Conservation (phyloP, 2,113 vertebrate genomes). For the Rostratula benghalensis region DNA sequence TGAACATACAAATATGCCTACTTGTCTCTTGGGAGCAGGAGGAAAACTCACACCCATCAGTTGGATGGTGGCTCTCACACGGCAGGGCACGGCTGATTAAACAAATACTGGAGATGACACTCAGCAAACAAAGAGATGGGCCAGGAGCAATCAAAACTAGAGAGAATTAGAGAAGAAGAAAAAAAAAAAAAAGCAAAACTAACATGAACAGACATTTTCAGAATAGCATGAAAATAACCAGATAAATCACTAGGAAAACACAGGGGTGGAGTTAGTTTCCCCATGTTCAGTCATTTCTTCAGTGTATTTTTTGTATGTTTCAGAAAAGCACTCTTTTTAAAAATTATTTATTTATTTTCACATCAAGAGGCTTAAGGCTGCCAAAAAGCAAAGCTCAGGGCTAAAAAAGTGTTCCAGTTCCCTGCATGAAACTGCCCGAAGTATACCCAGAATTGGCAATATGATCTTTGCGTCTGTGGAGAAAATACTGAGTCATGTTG, state of each 20-base stretch:
- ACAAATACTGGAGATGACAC: background rate
- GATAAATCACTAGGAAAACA: background rate
- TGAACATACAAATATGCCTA: background rate
- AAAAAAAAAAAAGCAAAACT: background rate
- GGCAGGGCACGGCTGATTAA: background rate
- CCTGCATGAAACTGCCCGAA: slow-evolving; percentile 63
- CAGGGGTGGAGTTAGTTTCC: background rate
- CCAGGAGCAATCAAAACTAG: background rate
- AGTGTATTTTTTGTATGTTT: background rate
- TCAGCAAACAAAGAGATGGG: background rate
- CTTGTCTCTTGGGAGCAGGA: background rate
- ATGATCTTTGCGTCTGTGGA: slow-evolving; percentile 70
- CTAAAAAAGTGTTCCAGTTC: slow-evolving; percentile 40
- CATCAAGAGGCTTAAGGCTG: background rate
- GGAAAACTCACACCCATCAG: background rate
- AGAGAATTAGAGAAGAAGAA: background rate
- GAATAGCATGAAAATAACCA: background rate
- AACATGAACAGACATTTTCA: background rate
- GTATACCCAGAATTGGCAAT: slow-evolving; percentile 69
- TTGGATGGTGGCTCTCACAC: background rate
- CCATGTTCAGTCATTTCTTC: background rate
- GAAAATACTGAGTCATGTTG: slow-evolving; percentile 81
- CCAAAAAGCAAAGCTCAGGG: slow-evolving; percentile 46
- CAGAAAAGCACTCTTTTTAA: background rate
- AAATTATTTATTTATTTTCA: background rate